Evolutionary conservation across 1,140 invertebrate genomes (phyloP).

Genomic region (Heliconius melpomene): DNA sequence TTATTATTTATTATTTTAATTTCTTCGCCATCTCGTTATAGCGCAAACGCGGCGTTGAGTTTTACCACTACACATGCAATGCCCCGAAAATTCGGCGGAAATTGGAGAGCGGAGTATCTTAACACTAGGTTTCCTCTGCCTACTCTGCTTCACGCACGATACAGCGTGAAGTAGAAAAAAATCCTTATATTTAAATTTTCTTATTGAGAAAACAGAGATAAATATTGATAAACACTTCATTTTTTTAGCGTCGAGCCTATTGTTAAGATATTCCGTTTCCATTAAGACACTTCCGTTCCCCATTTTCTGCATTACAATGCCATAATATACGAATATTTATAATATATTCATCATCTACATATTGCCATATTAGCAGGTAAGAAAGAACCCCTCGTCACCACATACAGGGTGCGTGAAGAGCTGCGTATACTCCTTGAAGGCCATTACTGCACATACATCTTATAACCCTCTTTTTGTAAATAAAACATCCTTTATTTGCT

Average conservation of each 20-base stretch:
- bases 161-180: not conserved
- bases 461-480: not conserved
- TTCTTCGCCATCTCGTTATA: too few species aligned
- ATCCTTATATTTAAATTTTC: too few species aligned
- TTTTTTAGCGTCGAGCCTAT: too few species aligned
- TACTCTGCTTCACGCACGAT: not conserved
- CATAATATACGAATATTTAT: too few species aligned
- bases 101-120: not conserved
- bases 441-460: not conserved
- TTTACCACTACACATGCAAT: not conserved
- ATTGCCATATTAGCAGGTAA: conserved; percentile 1
- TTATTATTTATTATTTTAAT: too few species aligned
- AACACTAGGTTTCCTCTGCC: not conserved
- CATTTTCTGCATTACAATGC: too few species aligned
- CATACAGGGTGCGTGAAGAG: not conserved
- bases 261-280: too few species aligned
- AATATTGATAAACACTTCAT: too few species aligned
- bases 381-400: not conserved
- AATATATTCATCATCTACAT: not conserved
- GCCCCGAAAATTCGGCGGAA: not conserved
- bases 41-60: not conserved
- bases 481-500: conserved; percentile 10
- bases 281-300: too few species aligned
- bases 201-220: too few species aligned
- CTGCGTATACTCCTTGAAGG: not conserved